Percentiles rank a stretch among this genome's conserved stretches.
Conservation (phyloP, 2,113 vertebrate species). For the Xerus inauris region DNA sequence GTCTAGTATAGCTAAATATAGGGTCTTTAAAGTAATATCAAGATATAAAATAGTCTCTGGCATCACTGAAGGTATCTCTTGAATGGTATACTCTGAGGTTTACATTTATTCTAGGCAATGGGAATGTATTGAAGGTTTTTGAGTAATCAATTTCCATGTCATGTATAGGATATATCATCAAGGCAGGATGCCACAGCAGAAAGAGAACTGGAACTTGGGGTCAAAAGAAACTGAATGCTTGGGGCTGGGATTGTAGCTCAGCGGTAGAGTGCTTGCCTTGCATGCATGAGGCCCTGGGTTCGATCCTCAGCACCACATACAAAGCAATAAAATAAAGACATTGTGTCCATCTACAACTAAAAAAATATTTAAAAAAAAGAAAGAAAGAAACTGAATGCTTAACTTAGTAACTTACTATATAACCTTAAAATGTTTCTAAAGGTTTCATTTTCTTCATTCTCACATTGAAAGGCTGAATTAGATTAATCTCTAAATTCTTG, state of each 20-base stretch:
- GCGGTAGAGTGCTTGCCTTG: too few species aligned
- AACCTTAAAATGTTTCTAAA: constrained; percentile 11
- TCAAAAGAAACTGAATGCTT: constrained; percentile 8
- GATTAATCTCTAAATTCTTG: background rate
- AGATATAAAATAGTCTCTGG: background rate
- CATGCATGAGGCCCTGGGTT: too few species aligned
- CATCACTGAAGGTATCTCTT: background rate
- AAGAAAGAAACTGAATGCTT: background rate
- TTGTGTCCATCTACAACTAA: too few species aligned
- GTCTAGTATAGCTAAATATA: background rate
- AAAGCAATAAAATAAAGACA: too few species aligned
- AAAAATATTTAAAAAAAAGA: too few species aligned
- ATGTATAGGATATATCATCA: background rate
- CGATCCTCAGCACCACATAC: too few species aligned
- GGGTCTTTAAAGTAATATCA: background rate
- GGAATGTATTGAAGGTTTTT: background rate
- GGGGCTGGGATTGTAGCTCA: too few species aligned
- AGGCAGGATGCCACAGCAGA: background rate
- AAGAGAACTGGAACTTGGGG: background rate
- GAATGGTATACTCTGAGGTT: background rate
- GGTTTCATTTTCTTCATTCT: background rate
- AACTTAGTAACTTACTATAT: background rate
- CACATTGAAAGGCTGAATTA: background rate
- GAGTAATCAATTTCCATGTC: background rate
- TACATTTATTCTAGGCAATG: background rate